phyloP scores from a whole-genome alignment of 23 tunicate genomes.

The Halocynthia roretzi region DNA sequence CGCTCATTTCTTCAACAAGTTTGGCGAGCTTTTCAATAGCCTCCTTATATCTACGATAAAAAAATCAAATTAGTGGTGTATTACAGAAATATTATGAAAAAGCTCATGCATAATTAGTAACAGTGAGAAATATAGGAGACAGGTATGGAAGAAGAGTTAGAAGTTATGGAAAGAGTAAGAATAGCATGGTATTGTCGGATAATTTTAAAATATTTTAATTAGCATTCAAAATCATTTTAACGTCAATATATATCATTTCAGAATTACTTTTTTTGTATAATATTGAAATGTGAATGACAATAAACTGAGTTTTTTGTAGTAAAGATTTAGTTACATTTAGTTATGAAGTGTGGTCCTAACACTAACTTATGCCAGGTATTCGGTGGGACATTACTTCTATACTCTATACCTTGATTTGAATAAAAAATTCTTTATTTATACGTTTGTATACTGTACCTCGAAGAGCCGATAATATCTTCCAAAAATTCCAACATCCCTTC shows the following conservation, averaged over 20 bases:
- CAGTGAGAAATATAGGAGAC: too few relatives aligned
- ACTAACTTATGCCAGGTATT: not conserved
- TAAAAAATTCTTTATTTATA: not conserved
- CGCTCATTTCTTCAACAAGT: constrained; percentile 75
- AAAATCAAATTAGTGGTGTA: not conserved
- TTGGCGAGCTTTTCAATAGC: constrained; percentile 73
- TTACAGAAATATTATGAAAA: too few relatives aligned
- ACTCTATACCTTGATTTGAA: not conserved
- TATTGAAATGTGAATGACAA: too few relatives aligned
- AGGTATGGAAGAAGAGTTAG: too few relatives aligned
- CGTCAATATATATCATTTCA: too few relatives aligned
- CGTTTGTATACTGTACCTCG: constrained; percentile 32
- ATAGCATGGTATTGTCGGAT: not conserved
- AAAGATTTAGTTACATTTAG: not conserved
- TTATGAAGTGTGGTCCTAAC: not conserved
- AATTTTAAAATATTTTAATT: not conserved
- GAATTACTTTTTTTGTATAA: too few relatives aligned
- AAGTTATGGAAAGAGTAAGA: not conserved
- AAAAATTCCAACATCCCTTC: constrained; percentile 99
- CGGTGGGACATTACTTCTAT: not conserved
- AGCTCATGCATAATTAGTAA: not conserved
- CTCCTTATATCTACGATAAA: constrained; percentile 13
- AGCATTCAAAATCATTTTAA: too few relatives aligned
- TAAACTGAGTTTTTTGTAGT: too few relatives aligned
- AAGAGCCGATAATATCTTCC: constrained; percentile 97